phyloP scores from a whole-genome alignment of 2,888 invertebrate genomes.

The Andrena bicolor region DNA sequence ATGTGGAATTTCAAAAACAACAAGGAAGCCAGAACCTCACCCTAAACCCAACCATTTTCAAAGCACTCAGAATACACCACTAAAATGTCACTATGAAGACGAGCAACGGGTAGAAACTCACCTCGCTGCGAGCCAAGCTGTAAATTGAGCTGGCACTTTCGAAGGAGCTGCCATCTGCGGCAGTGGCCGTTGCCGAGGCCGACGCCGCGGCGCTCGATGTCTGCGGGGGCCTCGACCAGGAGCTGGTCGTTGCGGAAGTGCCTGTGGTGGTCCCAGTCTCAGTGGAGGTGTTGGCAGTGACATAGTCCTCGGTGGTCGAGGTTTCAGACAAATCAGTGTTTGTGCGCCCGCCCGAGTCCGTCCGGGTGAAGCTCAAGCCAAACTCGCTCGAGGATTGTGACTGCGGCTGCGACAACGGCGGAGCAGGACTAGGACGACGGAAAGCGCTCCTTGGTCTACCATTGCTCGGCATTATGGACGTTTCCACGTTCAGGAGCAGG shows the following conservation, averaged over 20 bases:
- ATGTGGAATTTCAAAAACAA: no score
- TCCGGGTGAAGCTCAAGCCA: constrained; percentile 88
- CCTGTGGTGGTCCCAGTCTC: constrained; percentile 86
- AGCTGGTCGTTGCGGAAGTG: constrained; percentile 83
- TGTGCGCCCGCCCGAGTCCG: constrained; percentile 90
- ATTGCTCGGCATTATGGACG: constrained; percentile 73
- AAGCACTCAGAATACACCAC: no score
- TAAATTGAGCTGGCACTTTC: constrained; percentile 94
- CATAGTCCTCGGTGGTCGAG: constrained; percentile 95
- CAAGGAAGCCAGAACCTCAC: no score
- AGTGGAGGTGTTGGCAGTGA: constrained; percentile 90
- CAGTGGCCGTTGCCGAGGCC: constrained; percentile 81
- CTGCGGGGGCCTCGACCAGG: constrained; percentile 86
- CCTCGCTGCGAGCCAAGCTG: constrained; percentile 91
- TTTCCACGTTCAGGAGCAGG: constrained; percentile 83
- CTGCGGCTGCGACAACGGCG: constrained; percentile 80
- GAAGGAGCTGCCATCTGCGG: constrained; percentile 92
- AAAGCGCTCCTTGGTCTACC: constrained; percentile 79
- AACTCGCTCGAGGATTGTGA: constrained; percentile 84
- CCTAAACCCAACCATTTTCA: no score
- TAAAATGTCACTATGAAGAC: no score
- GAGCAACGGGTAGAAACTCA: constrained; percentile 47
- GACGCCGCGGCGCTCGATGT: constrained; percentile 80
- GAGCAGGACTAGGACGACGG: constrained; percentile 80
- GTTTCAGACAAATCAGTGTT: constrained; percentile 94